These are phyloP conservation scores for Aegithalos caudatus DNA, from an alignment of 2,113 vertebrate genomes.

Conservation along the genomic window DNA sequence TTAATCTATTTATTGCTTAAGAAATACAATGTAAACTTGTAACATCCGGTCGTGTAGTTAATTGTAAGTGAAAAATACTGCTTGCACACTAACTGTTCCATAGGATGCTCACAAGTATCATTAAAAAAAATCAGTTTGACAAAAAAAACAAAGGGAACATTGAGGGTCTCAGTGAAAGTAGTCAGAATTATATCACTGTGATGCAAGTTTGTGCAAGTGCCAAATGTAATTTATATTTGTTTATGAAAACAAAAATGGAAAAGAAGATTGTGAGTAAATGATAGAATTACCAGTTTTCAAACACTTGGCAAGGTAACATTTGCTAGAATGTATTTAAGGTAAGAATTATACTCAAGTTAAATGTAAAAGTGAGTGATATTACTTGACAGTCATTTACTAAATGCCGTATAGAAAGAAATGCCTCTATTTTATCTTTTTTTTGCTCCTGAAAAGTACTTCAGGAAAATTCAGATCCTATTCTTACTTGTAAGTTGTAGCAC, in stretches of 20 bases:
- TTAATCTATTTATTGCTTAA: background rate
- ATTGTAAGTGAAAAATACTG: background rate
- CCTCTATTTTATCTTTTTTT: background rate
- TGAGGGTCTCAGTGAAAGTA: background rate
- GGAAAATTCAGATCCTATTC: background rate
- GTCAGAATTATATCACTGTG: background rate
- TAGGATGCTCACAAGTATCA: background rate
- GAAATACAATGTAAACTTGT: background rate
- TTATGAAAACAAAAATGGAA: background rate
- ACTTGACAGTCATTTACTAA: background rate
- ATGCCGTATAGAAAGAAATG: background rate
- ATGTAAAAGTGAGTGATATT: background rate
- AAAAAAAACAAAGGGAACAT: background rate
- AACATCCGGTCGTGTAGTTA: accelerated
- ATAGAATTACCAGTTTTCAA: background rate
- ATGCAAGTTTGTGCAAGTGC: background rate
- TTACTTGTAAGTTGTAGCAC: background rate
- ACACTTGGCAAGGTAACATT: background rate
- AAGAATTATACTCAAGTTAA: background rate
- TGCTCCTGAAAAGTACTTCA: background rate
- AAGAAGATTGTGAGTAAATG: background rate
- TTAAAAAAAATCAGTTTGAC: background rate
- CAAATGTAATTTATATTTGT: background rate
- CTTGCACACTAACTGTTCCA: background rate
- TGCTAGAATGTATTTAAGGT: background rate